phyloP scores from a whole-genome alignment of 2,113 vertebrate species.

The Mugil cephalus region DNA sequence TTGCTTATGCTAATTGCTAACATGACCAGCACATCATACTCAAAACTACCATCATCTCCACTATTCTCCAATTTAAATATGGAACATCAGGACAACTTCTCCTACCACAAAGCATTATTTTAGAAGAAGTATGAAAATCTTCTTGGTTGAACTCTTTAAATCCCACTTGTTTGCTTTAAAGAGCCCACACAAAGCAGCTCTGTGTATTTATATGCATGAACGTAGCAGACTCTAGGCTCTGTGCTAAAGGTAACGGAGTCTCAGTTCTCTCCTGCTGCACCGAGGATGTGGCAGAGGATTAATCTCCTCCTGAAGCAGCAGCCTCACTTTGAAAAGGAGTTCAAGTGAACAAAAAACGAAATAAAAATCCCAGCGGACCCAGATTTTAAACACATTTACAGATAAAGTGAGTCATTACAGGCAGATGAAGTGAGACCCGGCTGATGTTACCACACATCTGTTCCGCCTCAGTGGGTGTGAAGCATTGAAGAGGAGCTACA shows the following conservation, averaged over 20 bases:
- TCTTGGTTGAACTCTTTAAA: constrained; percentile 9
- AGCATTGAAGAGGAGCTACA: constrained; percentile 13
- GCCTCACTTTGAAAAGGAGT: neutral
- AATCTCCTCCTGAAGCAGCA: constrained; percentile 13
- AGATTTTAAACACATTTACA: constrained; percentile 46
- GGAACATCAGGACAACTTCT: no score
- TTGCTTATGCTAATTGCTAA: no score
- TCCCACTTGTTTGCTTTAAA: constrained; percentile 40
- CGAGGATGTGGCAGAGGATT: neutral
- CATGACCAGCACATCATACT: no score
- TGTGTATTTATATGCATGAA: neutral
- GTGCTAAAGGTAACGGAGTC: constrained; percentile 1
- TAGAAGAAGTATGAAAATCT: constrained; percentile 4
- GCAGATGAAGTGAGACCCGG: constrained; percentile 46
- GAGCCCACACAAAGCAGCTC: neutral
- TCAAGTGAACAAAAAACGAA: constrained; percentile 7
- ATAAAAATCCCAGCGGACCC: constrained; percentile 8
- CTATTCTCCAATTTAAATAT: no score
- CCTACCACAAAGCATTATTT: constrained; percentile 48
- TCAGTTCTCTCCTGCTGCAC: neutral
- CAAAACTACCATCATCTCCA: no score
- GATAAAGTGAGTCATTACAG: constrained; percentile 51
- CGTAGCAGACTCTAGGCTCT: neutral
- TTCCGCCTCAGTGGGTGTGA: constrained; percentile 48
- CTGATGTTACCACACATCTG: constrained; percentile 61